Evolutionary conservation across 2,113 vertebrate genomes (phyloP).

Genomic region (Vidua macroura): DNA sequence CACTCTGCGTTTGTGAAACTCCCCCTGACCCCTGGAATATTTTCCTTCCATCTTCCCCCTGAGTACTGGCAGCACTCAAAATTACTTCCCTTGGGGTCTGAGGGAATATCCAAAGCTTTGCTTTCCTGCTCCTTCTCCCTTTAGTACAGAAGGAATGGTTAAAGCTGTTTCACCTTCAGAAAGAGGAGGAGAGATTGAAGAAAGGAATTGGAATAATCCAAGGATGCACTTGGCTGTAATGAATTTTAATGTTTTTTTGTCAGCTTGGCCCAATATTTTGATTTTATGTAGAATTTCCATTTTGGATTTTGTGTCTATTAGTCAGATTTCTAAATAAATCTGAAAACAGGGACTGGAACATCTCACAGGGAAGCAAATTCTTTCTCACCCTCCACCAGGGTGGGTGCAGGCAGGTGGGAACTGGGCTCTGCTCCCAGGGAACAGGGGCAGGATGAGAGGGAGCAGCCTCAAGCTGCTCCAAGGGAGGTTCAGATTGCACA

Average conservation of each 20-base stretch:
- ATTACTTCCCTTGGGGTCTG: background rate
- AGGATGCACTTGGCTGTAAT: background rate
- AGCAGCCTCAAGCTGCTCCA: background rate
- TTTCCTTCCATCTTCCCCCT: constrained; percentile 2
- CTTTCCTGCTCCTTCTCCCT: background rate
- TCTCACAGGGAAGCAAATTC: background rate
- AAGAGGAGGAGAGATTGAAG: background rate
- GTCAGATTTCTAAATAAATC: background rate
- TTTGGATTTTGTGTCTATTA: background rate
- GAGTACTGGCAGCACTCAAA: background rate
- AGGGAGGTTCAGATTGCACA: background rate
- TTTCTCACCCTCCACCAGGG: fast-evolving
- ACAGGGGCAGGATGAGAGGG: background rate
- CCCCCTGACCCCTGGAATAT: background rate
- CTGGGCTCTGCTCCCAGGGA: background rate
- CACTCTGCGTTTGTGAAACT: background rate
- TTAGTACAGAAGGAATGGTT: background rate
- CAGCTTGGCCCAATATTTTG: background rate
- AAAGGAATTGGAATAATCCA: background rate
- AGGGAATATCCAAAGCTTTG: background rate
- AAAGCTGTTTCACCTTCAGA: background rate
- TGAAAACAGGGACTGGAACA: background rate
- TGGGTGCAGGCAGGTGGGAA: background rate
- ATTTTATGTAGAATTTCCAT: background rate
- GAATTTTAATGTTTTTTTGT: background rate